phyloP scores from a whole-genome alignment of 64 coral and sea anemone species.

The Pocillopora damicornis region DNA sequence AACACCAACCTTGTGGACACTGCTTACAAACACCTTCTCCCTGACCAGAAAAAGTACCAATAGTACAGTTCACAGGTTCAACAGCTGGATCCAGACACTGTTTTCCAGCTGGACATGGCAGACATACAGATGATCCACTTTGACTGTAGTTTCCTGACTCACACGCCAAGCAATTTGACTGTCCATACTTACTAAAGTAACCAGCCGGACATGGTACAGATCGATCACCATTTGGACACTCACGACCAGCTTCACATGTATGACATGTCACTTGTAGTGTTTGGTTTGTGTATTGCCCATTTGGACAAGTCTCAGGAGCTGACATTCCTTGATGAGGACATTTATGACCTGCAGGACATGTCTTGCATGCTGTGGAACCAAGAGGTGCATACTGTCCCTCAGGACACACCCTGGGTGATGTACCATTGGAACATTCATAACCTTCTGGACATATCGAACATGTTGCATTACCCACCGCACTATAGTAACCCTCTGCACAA shows the following conservation, averaged over 20 bases:
- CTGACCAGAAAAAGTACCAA: conserved; percentile 70
- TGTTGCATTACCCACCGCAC: conserved; percentile 70
- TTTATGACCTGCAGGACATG: conserved; percentile 64
- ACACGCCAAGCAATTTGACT: conserved; percentile 73
- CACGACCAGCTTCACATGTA: conserved; percentile 77
- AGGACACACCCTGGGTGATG: conserved; percentile 55
- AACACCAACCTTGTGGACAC: conserved; percentile 66
- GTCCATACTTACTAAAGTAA: conserved; percentile 75
- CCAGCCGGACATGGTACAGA: conserved; percentile 81
- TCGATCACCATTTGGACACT: conserved; percentile 65
- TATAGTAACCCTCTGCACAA: conserved; percentile 70
- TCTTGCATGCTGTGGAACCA: conserved; percentile 48
- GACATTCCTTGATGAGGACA: conserved; percentile 71
- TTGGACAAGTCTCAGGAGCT: conserved; percentile 65
- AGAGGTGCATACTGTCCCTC: conserved; percentile 38
- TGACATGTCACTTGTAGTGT: conserved; percentile 69
- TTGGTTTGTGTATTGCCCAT: conserved; percentile 75
- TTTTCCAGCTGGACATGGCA: conserved; percentile 82
- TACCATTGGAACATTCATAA: conserved; percentile 73
- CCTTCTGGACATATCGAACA: conserved; percentile 81
- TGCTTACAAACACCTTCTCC: conserved; percentile 65
- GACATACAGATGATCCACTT: conserved; percentile 59
- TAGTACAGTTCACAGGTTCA: conserved; percentile 78
- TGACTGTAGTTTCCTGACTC: conserved; percentile 56
- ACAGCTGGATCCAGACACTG: conserved; percentile 66